Percentiles rank a stretch among this genome's conserved stretches.
phyloP scores from a whole-genome alignment of 2,797 vertebrate species.

The Vespertilio murinus region DNA sequence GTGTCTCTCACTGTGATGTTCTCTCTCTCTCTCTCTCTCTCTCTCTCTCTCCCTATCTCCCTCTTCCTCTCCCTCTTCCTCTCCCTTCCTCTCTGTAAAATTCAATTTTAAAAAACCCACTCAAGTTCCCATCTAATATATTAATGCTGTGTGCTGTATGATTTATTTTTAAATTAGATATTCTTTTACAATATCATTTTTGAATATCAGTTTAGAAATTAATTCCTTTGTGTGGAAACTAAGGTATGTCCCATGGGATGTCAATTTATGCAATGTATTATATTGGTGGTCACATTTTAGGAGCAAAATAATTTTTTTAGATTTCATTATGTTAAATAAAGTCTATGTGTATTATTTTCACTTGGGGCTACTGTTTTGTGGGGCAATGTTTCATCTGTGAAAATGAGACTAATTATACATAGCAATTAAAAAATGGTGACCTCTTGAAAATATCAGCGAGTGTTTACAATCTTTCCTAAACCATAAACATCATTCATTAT shows the following conservation, averaged over 20 bases:
- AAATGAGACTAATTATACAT: conserved; percentile 54
- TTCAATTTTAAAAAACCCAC: neutral
- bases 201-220: conserved; percentile 48
- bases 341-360: conserved; percentile 33
- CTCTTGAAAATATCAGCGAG: conserved; percentile 58
- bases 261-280: conserved; percentile 39
- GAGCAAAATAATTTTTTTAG: conserved; percentile 1
- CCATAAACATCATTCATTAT: conserved; percentile 68
- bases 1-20: neutral
- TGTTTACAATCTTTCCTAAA: conserved; percentile 57
- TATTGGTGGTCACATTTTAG: conserved; percentile 41
- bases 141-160: neutral
- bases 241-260: conserved; percentile 3
- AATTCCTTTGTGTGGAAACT: conserved; percentile 37
- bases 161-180: conserved; percentile 27
- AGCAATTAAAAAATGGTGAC: conserved; percentile 56
- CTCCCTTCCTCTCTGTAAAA: neutral
- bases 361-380: conserved; percentile 19
- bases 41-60: no score
- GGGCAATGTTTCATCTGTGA: conserved; percentile 39
- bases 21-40: neutral
- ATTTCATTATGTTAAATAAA: no score
- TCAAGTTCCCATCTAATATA: conserved; percentile 3
- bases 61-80: neutral
- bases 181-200: conserved; percentile 51